phyloP scores from a whole-genome alignment of 2,797 vertebrate species.

The Pantherophis vulpinus region DNA sequence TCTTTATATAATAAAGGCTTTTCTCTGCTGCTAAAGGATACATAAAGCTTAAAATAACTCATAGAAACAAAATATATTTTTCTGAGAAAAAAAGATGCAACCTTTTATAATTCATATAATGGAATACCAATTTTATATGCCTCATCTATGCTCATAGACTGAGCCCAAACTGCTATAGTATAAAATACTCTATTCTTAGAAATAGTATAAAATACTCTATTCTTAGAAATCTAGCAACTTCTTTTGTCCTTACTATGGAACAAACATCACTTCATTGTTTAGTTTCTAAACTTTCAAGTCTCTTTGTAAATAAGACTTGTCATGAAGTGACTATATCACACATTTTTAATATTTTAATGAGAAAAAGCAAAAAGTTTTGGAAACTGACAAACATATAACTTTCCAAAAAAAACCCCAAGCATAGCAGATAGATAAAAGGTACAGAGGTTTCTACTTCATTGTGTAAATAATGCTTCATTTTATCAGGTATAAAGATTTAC shows the following conservation, averaged over 20 bases:
- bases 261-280: background rate
- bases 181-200: background rate
- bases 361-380: background rate
- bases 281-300: background rate
- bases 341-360: background rate
- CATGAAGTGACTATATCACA: background rate
- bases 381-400: background rate
- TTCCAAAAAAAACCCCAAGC: background rate
- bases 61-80: background rate
- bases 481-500: background rate
- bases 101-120: slow-evolving; percentile 1
- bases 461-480: background rate
- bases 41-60: slow-evolving; percentile 27
- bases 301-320: background rate
- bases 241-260: background rate
- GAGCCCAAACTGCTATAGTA: background rate
- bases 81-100: slow-evolving; percentile 29
- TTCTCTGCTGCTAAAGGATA: slow-evolving; percentile 19
- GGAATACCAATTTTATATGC: slow-evolving; percentile 27
- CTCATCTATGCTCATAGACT: slow-evolving; percentile 13
- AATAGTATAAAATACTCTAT: background rate
- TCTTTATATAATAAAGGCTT: slow-evolving; percentile 27
- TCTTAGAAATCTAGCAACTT: background rate
- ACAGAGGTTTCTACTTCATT: background rate
- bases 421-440: background rate